A percentile compares a stretch with the other conserved stretches of the same genome.
Conservation (phyloP, 2,797 vertebrate genomes). For the Lacerta agilis region DNA sequence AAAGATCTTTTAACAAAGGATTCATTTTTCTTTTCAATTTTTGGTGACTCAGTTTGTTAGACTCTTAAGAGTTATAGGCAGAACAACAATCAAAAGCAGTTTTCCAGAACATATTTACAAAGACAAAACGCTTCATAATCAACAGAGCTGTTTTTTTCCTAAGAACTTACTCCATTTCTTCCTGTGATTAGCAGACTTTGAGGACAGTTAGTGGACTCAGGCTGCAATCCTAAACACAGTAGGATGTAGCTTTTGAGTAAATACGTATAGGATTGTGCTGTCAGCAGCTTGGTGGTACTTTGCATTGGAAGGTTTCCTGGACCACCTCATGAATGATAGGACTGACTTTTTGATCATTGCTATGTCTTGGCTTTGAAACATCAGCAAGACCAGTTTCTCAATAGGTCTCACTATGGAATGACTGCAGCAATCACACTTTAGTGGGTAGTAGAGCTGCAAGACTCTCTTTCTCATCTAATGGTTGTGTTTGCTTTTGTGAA, state of each 20-base stretch:
- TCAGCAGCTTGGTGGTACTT: background rate
- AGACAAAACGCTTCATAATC: background rate
- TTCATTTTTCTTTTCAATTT: background rate
- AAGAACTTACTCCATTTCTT: background rate
- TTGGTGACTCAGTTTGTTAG: background rate
- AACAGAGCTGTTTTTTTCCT: background rate
- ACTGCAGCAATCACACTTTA: background rate
- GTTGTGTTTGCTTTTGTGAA: background rate
- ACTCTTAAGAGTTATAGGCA: background rate
- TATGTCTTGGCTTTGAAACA: background rate
- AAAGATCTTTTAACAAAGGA: background rate
- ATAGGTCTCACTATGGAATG: background rate
- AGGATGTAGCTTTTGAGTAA: background rate
- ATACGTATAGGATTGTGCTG: background rate
- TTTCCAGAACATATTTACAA: background rate
- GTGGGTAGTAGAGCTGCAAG: background rate
- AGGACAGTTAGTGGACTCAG: background rate
- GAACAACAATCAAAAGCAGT: background rate
- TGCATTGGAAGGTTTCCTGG: background rate
- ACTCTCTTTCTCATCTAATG: background rate
- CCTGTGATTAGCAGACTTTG: background rate
- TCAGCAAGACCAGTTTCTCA: background rate
- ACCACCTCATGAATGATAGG: background rate
- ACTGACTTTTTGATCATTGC: background rate
- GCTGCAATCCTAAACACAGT: background rate